Evolutionary conservation across 2,888 invertebrate genomes (phyloP).

Genomic region (Cremastinae sp.): DNA sequence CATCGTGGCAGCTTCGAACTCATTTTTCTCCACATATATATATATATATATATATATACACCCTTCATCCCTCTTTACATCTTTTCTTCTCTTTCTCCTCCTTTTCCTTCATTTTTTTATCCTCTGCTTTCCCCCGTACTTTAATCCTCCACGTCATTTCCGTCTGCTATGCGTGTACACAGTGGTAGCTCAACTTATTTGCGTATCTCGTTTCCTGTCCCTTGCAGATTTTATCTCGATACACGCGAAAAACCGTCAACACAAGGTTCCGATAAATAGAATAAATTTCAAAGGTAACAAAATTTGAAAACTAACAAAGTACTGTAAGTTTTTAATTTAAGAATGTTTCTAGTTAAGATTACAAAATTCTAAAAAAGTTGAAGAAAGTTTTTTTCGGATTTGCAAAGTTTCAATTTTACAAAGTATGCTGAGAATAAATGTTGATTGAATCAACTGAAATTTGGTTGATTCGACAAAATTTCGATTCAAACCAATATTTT

Average conservation of each 20-base stretch:
- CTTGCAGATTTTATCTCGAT: conserved; percentile 15
- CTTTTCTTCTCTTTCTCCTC: background rate
- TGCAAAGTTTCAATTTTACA: too few species aligned
- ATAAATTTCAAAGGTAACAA: conserved; percentile 1
- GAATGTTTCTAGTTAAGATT: too few species aligned
- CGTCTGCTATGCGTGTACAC: background rate
- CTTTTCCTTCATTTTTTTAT: conserved; percentile 23
- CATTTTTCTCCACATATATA: conserved; percentile 18
- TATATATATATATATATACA: conserved; percentile 10
- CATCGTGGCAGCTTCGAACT: conserved; percentile 13
- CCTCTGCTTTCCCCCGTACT: background rate
- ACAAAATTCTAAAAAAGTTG: too few species aligned
- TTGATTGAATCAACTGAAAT: too few species aligned
- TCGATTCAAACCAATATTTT: too few species aligned
- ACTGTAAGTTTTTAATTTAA: background rate
- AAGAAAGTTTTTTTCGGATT: too few species aligned
- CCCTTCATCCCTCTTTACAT: background rate
- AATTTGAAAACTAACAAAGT: background rate
- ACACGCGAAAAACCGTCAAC: conserved; percentile 16
- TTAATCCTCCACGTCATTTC: too few species aligned
- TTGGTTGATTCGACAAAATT: too few species aligned
- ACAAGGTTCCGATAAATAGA: conserved; percentile 24
- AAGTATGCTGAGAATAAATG: too few species aligned
- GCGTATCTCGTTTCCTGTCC: conserved; percentile 23
- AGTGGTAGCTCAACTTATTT: conserved; percentile 48